These are phyloP conservation scores for Cheilosia grossa DNA, from an alignment of 2,888 invertebrate species.

Conservation along the genomic window DNA sequence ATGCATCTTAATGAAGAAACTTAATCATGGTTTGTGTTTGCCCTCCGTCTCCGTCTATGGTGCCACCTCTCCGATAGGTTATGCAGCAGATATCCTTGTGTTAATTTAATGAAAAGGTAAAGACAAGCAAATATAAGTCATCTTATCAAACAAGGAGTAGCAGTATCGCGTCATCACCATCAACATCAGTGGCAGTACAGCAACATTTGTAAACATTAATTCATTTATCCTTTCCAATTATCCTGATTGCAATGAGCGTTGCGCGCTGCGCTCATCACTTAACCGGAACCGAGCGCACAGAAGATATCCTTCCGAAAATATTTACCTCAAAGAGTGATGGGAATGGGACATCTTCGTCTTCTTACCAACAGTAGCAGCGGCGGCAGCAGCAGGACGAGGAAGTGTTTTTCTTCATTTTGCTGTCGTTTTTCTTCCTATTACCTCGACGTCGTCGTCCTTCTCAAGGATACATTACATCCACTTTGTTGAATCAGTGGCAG, in stretches of 20 bases:
- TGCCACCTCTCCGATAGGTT: conserved; percentile 38
- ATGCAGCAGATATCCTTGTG: conserved; percentile 52
- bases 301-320: conserved; percentile 73
- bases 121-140: conserved; percentile 68
- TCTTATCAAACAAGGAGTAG: conserved; percentile 64
- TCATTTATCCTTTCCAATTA: conserved; percentile 75
- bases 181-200: conserved; percentile 54
- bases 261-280: conserved; percentile 70
- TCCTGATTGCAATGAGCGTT: conserved; percentile 74
- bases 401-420: conserved; percentile 28
- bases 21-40: conserved; percentile 67
- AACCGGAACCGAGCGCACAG: conserved; percentile 49
- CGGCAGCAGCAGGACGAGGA: conserved; percentile 32
- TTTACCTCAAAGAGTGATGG: conserved; percentile 71
- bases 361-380: neutral
- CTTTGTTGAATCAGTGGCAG: conserved; percentile 73
- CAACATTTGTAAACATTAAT: conserved; percentile 75
- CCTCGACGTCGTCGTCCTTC: conserved; percentile 50
- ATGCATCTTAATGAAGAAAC: conserved; percentile 71
- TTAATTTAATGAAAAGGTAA: conserved; percentile 74
- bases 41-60: conserved; percentile 7
- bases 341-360: conserved; percentile 61
- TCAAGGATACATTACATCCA: conserved; percentile 73
- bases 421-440: conserved; percentile 67
- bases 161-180: conserved; percentile 43